Base-by-base conservation (phyloP, 2,113 vertebrate species). In the Machaerirhynchus nigripectus region DNA sequence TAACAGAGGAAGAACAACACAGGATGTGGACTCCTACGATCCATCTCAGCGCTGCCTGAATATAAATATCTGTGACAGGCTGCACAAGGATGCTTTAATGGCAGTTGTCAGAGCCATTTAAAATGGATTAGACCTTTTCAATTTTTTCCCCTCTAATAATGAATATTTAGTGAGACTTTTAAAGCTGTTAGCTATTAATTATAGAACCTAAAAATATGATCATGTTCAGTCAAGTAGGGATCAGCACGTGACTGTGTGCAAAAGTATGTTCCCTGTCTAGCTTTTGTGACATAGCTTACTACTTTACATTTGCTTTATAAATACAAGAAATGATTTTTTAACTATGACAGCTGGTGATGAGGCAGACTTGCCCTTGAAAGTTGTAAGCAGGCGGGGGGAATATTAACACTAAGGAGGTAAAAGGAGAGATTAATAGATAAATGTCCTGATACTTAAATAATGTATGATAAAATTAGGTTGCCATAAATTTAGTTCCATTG, bases 31-130 rank as follows among this genome's bases (percentile, higher is more conserved):
- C 70, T 96, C 92, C 96, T 64, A 78, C 35, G 1, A 61, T 74
- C 78, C 77, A 37, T 93, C 93, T 88, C 92, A 23, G 49, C 23
- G 16, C 73, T 93, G 89, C 65, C 95, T 96, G 90, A 94, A 94
- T 96, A 94, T 94, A 96, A 96, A 92, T 87, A 95, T 93, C 96
- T 94, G 3, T 95, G 93, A 95, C 95, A 95, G 77, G 92, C 78
- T 83, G 6, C 87, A 71, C 80, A 26, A 86, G 94, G 87, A 87
- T 80, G 78, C 70, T 44, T 84, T 95, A 83, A 77, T 95, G 98
- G 92, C 96, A 95, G 97, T 94, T 96, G 95, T 97, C 97, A 93
- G 90, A 82, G 75, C 84, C 65, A 42, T 92, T 96, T 92, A 73
- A 89, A 95, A 93, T 86, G 96, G 89, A 94, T 89, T 64, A 96